A percentile compares a stretch with the other conserved stretches of the same genome.
These are phyloP conservation scores for Rhodeus uyekii DNA, from an alignment of 2,797 vertebrate genomes.

Conservation along the genomic window DNA sequence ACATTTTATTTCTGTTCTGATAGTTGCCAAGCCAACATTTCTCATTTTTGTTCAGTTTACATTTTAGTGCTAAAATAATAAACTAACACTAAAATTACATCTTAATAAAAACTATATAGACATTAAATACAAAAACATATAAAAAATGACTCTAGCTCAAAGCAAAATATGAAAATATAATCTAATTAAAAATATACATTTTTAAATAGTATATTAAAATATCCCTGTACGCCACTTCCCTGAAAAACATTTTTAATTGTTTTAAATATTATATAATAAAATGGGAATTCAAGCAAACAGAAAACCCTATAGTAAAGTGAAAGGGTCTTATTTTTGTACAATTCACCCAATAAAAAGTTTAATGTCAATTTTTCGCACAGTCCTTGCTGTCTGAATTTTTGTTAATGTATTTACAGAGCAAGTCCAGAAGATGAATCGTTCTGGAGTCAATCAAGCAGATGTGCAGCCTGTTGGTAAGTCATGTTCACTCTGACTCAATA, in stretches of 20 bases:
- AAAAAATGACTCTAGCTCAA: background rate
- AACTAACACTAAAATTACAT: background rate
- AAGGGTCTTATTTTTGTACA: background rate
- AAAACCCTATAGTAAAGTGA: background rate
- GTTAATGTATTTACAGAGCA: conserved; percentile 61
- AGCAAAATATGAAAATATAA: background rate
- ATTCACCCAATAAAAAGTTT: background rate
- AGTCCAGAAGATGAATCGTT: conserved; percentile 72
- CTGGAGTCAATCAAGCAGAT: conserved; percentile 77
- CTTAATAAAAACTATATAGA: background rate
- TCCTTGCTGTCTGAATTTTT: background rate
- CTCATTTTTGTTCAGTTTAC: background rate
- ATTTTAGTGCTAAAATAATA: background rate
- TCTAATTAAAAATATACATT: background rate
- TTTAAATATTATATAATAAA: background rate
- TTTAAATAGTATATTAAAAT: background rate
- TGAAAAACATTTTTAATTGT: background rate
- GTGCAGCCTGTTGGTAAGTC: conserved; percentile 78
- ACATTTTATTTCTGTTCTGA: background rate
- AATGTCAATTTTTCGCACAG: background rate
- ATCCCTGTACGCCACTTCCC: too few species aligned
- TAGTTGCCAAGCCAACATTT: background rate
- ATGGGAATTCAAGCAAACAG: background rate
- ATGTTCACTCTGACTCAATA: background rate
- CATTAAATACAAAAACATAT: background rate